A percentile compares a stretch with the other conserved stretches of the same genome.
Conservation (phyloP, 2,113 vertebrate genomes). For the Patagioenas fasciata region DNA sequence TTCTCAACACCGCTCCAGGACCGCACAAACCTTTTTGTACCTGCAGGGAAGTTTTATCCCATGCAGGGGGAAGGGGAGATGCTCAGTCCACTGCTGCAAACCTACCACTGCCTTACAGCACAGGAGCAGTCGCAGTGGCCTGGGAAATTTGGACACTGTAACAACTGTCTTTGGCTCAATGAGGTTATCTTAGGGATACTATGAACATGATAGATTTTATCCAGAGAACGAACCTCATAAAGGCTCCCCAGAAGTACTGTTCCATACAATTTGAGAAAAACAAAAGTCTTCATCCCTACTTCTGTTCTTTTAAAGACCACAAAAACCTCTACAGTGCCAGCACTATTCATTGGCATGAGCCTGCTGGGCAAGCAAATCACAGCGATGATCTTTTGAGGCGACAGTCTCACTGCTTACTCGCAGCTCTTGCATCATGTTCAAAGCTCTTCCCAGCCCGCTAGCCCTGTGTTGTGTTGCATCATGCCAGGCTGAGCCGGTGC, state of each 20-base stretch:
- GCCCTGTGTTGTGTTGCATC: neutral
- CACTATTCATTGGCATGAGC: neutral
- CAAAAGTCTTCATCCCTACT: neutral
- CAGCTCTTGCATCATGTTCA: neutral
- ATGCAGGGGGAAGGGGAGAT: neutral
- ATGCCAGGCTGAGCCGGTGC: neutral
- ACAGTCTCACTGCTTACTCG: accelerated
- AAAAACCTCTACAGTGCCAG: neutral
- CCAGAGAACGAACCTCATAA: neutral
- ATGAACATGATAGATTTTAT: neutral
- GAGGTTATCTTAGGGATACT: neutral
- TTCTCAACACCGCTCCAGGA: too few relatives aligned
- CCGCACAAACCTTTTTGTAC: neutral
- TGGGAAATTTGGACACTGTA: accelerated
- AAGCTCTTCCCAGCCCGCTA: neutral
- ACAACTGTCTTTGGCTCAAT: neutral
- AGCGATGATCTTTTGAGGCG: neutral
- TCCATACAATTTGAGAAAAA: neutral
- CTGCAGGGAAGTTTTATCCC: neutral
- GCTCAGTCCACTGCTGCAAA: neutral
- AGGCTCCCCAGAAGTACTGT: neutral
- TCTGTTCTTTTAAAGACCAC: neutral
- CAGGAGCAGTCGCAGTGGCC: accelerated
- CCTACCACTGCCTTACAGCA: neutral
- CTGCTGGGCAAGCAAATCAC: neutral